Conservation (phyloP, 2,113 vertebrate genomes). For the Naja naja region DNA sequence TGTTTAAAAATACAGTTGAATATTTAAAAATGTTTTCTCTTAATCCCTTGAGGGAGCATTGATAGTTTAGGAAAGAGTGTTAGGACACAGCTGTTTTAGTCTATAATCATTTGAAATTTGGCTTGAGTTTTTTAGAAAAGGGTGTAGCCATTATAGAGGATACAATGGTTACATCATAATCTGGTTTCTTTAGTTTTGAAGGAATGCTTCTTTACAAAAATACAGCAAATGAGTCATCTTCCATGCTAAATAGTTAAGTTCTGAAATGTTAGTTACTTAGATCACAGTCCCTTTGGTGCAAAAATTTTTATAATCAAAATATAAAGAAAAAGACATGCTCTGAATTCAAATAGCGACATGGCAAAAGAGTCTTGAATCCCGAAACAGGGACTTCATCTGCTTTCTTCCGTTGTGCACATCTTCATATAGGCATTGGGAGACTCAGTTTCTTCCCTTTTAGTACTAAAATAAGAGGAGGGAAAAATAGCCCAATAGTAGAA, state of each 20-base stretch:
- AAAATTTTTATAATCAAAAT: background rate
- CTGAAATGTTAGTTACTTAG: background rate
- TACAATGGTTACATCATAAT: background rate
- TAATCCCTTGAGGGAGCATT: background rate
- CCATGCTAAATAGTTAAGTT: background rate
- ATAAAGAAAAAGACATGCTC: background rate
- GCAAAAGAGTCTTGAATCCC: constrained; percentile 14
- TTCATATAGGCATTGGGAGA: constrained; percentile 79
- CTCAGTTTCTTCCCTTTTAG: constrained; percentile 81
- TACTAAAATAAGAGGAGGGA: constrained; percentile 57
- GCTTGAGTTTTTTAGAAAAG: background rate
- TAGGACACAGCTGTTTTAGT: background rate
- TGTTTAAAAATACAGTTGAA: constrained; percentile 40
- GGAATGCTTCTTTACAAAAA: constrained; percentile 35
- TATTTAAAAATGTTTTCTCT: background rate
- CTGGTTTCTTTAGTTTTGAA: background rate
- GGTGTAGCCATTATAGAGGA: background rate
- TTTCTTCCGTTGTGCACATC: rapidly evolving
- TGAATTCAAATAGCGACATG: background rate
- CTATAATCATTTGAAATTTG: background rate
- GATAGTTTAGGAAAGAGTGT: background rate
- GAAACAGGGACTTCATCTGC: background rate
- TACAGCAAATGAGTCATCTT: background rate
- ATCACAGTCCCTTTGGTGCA: background rate
- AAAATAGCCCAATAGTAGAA: background rate